Evolutionary conservation across 30 jellyfish, hydroid and myxozoan genomes (phyloP).

Genomic region (Aurelia coerulea): DNA sequence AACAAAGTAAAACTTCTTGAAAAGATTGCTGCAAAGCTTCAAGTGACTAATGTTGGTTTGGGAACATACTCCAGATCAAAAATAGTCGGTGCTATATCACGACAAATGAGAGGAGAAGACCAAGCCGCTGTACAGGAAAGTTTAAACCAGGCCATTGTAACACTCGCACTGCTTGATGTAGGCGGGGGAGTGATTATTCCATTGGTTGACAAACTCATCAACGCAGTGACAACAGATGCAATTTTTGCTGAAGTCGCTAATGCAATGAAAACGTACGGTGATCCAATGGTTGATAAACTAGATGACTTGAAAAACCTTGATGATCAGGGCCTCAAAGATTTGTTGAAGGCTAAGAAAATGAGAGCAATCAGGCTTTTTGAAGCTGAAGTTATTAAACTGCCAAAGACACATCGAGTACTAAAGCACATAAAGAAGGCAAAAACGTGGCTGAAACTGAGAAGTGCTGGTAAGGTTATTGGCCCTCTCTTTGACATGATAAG

Average conservation of each 20-base stretch:
- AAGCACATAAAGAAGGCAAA: conserved; percentile 22
- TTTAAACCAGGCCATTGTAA: too few species aligned
- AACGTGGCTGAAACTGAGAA: conserved; percentile 2
- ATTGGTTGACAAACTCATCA: background rate
- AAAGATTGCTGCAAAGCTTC: background rate
- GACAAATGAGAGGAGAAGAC: too few species aligned
- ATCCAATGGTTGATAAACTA: background rate
- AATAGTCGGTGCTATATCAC: too few species aligned
- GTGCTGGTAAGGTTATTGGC: conserved; percentile 11
- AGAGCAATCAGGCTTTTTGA: background rate
- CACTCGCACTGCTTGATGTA: too few species aligned
- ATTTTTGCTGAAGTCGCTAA: background rate
- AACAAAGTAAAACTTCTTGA: background rate
- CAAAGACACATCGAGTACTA: background rate
- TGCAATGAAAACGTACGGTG: background rate
- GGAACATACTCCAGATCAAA: conserved; percentile 5
- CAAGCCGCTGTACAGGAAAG: too few species aligned
- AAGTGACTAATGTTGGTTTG: background rate
- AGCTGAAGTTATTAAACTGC: background rate
- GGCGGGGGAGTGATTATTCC: conserved; percentile 18
- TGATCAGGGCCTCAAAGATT: background rate
- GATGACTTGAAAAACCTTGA: background rate
- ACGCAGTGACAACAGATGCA: background rate
- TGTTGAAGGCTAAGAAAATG: background rate
- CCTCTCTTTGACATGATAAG: conserved; percentile 25